Evolutionary conservation across 2,113 vertebrate genomes (phyloP).

Genomic region (Marmota monax): DNA sequence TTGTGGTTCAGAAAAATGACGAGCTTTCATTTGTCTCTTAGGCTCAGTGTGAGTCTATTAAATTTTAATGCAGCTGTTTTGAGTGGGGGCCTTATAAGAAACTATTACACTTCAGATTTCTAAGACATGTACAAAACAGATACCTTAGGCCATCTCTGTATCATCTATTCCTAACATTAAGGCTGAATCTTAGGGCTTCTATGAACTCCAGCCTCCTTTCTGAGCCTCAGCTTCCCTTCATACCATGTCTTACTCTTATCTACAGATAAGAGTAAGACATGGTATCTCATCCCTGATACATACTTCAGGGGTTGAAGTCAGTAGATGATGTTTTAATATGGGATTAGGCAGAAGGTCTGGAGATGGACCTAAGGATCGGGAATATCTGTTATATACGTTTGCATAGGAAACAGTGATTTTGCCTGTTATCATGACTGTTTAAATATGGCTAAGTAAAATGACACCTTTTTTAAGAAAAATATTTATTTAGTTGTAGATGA

Average conservation of each 20-base stretch:
- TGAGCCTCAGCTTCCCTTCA: background rate
- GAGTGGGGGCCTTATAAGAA: background rate
- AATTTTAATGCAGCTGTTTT: slow-evolving; percentile 25
- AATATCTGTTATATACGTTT: background rate
- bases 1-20: background rate
- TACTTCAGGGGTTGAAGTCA: background rate
- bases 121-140: background rate
- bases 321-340: background rate
- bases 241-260: background rate
- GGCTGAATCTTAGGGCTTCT: background rate
- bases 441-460: background rate
- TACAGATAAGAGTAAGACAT: background rate
- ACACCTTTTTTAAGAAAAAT: background rate
- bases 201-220: background rate
- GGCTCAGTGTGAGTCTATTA: background rate
- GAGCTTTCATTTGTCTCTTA: background rate
- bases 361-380: background rate
- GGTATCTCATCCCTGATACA: background rate
- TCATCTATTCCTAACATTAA: background rate
- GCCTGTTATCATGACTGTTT: background rate
- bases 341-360: background rate
- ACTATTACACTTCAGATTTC: background rate
- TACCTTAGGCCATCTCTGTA: background rate
- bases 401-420: background rate
- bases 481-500: too few species aligned